Percentiles rank a stretch among this genome's conserved stretches.
Conservation (phyloP, 2,113 vertebrate species). For the Misgurnus mizolepis region DNA sequence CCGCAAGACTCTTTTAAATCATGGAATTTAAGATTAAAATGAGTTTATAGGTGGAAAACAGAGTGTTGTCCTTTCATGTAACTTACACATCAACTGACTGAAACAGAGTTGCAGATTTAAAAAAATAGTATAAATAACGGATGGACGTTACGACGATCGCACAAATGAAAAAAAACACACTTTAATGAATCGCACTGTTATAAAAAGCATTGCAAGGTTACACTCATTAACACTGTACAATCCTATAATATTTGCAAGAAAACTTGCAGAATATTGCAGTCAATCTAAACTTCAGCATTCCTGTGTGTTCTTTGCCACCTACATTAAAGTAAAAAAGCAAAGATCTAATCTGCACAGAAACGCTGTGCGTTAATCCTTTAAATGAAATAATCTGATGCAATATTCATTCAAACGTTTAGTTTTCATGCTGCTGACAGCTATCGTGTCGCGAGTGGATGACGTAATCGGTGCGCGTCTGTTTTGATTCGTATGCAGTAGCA, state of each 20-base stretch:
- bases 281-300: neutral
- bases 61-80: neutral
- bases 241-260: neutral
- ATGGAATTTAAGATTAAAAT: neutral
- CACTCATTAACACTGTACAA: neutral
- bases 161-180: neutral
- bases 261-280: neutral
- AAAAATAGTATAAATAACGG: no score
- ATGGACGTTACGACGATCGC: neutral
- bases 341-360: no score
- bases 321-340: neutral
- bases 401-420: neutral
- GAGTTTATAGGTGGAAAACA: neutral
- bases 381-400: no score
- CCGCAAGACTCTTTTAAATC: neutral
- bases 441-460: slow-evolving; percentile 16
- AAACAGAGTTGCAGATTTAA: neutral
- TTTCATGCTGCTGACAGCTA: neutral
- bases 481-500: slow-evolving; percentile 32
- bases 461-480: slow-evolving; percentile 41
- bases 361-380: no score
- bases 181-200: neutral
- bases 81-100: neutral
- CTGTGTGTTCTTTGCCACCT: no score
- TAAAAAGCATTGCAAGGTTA: neutral